Conservation (phyloP, 2,113 vertebrate species). For the Probosciger aterrimus region DNA sequence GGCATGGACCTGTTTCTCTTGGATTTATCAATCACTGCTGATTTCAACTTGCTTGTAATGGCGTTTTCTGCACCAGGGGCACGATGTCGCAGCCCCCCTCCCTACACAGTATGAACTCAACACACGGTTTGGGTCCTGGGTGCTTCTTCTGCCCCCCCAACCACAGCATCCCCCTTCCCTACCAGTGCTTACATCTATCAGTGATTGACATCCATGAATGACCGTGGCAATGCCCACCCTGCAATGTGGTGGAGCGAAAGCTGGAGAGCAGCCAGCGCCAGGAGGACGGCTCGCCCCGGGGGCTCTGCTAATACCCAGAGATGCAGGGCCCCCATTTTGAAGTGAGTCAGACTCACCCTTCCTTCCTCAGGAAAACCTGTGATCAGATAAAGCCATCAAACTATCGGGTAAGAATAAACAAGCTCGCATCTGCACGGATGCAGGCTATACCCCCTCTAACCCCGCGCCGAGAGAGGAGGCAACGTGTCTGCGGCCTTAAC, state of each 20-base stretch:
- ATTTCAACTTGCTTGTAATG: constrained; percentile 16
- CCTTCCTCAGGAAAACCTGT: constrained; percentile 82
- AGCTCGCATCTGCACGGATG: constrained; percentile 53
- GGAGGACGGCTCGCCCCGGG: neutral
- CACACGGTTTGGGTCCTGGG: neutral
- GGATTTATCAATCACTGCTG: constrained; percentile 26
- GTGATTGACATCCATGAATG: neutral
- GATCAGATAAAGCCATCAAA: constrained; percentile 73
- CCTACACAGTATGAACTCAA: neutral
- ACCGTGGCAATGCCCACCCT: neutral
- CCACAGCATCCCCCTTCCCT: neutral
- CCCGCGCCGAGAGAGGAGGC: neutral
- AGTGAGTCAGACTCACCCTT: constrained; percentile 74
- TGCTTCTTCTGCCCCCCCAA: neutral
- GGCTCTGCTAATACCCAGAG: constrained; percentile 41
- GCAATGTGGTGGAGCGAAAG: neutral
- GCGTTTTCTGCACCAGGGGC: neutral
- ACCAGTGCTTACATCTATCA: neutral
- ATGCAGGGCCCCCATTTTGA: constrained; percentile 58
- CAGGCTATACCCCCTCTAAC: constrained; percentile 49
- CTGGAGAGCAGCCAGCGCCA: accelerated
- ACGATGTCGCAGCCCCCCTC: neutral
- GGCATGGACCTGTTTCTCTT: constrained; percentile 31
- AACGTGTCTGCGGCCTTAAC: neutral
- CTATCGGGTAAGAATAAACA: constrained; percentile 70